Base-by-base conservation (phyloP, 2,888 invertebrate species). In the Phortica okadai region DNA sequence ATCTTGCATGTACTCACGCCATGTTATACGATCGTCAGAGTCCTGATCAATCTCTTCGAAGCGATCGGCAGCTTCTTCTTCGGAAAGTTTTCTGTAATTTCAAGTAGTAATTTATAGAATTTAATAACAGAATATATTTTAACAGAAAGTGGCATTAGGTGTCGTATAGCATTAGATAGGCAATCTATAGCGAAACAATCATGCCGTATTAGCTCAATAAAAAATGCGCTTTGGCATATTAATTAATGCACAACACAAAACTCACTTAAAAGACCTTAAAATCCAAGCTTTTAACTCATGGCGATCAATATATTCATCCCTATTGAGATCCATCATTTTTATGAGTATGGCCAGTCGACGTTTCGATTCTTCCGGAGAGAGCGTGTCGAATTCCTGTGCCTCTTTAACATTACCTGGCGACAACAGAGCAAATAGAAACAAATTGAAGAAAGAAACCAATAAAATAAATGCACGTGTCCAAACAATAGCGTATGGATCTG, bases 231-330 rank as follows among this genome's bases (percentile, higher is more conserved):
- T 59, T 45, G 56, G 67, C 80, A 79, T 82, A 82, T 87, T 89
- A 89, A 88, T 89, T 78, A 83, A 88, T 87, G 81, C 69, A 86
- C 87, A 86, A 88, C 89, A 88, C 78, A 84, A 50, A 88, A 91
- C 92, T 92, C 92, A 96, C 95, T 93, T 93, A 92, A 99, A 98
- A 16, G 98, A 98, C 84, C 96, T 94, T 82, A 97, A 92, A 86
- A 99, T 97, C 99, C 99, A 99, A 4, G 95, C 94, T 90, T 95
- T 96, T 10, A 99, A 92, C 91, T 99, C 99, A 74, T 93, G 92
- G 78, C 95, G 93, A 90, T 96, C 96, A 78, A 99, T 95, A 81
- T 92, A 92, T 78, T 94, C 92, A 91, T 99, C 97, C 41, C 93
- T 93, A 90, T 98, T 95, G 73, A 94, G 91, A 92, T 99, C 99